Percentiles rank a stretch among this genome's conserved stretches.
Conservation (phyloP, 1,140 invertebrate species). For the Temnothorax nylanderi region DNA sequence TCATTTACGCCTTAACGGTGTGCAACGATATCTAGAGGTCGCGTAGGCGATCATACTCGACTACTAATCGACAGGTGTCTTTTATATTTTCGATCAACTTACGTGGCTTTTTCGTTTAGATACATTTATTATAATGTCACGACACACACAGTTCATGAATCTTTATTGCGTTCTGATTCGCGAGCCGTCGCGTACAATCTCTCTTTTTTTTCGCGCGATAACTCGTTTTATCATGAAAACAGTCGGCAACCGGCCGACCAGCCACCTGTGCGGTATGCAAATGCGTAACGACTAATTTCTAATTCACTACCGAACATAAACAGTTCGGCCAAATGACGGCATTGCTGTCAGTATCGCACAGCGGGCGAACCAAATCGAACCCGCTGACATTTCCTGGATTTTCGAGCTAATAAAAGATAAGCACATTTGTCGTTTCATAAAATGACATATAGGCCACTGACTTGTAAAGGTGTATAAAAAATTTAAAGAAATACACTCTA, state of each 20-base stretch:
- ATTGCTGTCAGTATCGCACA: conserved; percentile 3
- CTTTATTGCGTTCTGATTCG: conserved; percentile 64
- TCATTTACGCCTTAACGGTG: not conserved
- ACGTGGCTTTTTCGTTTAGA: conserved; percentile 27
- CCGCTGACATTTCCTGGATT: conserved; percentile 31
- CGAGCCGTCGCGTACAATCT: conserved; percentile 5
- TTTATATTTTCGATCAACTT: not conserved
- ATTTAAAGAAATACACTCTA: not conserved
- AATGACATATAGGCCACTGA: not conserved
- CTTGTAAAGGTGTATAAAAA: not conserved
- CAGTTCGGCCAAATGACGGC: conserved; percentile 25
- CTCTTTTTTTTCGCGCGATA: conserved; percentile 49
- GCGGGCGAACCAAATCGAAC: not conserved
- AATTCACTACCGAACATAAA: conserved; percentile 69
- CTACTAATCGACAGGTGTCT: not conserved
- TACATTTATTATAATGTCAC: conserved; percentile 48
- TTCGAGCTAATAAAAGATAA: not conserved
- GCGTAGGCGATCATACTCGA: conserved; percentile 17
- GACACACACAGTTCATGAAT: conserved; percentile 64
- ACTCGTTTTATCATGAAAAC: conserved; percentile 73
- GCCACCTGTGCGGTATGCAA: conserved; percentile 72
- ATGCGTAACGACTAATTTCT: conserved; percentile 72
- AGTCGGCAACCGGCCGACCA: conserved; percentile 54
- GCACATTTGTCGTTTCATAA: not conserved
- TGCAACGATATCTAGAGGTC: not conserved